Percentiles rank a stretch among this genome's conserved stretches.
phyloP scores from a whole-genome alignment of 2,113 vertebrate species.

The Pagrus major region DNA sequence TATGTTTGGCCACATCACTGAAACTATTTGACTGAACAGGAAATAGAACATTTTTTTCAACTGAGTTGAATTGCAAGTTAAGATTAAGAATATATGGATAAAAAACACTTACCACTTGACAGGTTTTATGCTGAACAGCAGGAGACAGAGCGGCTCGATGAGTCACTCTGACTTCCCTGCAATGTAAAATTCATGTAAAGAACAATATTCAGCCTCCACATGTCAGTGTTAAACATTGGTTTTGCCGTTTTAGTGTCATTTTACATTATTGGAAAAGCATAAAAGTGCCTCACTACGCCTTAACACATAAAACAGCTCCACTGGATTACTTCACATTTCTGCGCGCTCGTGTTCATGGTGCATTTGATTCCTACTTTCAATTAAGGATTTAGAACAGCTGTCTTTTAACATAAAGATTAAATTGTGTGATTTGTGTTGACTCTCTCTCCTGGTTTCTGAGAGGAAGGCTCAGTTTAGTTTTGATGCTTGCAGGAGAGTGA shows the following conservation, averaged over 20 bases:
- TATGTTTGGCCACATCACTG: background rate
- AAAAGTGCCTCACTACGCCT: slow-evolving; percentile 60
- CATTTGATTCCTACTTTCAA: slow-evolving; percentile 78
- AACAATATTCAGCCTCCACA: slow-evolving; percentile 77
- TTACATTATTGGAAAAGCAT: slow-evolving; percentile 79
- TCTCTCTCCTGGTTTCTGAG: slow-evolving; percentile 43
- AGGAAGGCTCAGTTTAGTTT: slow-evolving; percentile 62
- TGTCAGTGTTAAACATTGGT: slow-evolving; percentile 74
- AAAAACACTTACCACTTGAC: slow-evolving; percentile 51
- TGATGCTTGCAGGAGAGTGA: slow-evolving; percentile 34
- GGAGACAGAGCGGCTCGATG: slow-evolving; percentile 62
- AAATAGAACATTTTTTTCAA: slow-evolving; percentile 17
- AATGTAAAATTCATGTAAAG: slow-evolving; percentile 72
- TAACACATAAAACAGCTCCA: slow-evolving; percentile 61
- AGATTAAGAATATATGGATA: slow-evolving; percentile 44
- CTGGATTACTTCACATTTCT: slow-evolving; percentile 74
- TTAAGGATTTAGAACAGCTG: slow-evolving; percentile 80
- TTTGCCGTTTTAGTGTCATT: slow-evolving; percentile 78
- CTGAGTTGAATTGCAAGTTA: slow-evolving; percentile 42
- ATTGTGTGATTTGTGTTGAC: slow-evolving; percentile 72
- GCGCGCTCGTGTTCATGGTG: slow-evolving; percentile 63
- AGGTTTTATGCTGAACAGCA: slow-evolving; percentile 73
- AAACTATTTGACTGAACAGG: slow-evolving; percentile 36
- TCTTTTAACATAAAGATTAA: slow-evolving; percentile 81
- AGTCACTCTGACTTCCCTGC: slow-evolving; percentile 73